These are phyloP conservation scores for Acanthacorydalis orientalis DNA, from an alignment of 2,888 invertebrate species.

Conservation along the genomic window DNA sequence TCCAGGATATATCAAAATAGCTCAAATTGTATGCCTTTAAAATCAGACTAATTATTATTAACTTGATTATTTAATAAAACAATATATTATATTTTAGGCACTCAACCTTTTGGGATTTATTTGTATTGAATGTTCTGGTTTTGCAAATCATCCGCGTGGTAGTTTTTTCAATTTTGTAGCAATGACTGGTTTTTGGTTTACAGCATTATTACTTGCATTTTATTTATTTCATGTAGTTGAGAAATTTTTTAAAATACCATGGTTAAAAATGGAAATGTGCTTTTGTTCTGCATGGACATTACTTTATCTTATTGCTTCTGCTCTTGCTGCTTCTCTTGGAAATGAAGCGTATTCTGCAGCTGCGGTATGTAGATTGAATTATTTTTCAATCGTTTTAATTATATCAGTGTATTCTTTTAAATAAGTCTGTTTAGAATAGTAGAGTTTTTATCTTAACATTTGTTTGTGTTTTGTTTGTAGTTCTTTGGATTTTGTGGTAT, in stretches of 20 bases:
- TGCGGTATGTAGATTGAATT: slow-evolving; percentile 39
- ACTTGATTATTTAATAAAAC: background rate
- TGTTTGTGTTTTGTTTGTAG: slow-evolving; percentile 31
- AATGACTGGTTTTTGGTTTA: slow-evolving; percentile 75
- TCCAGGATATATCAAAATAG: slow-evolving; percentile 60
- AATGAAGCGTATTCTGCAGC: slow-evolving; percentile 48
- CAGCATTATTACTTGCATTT: slow-evolving; percentile 56
- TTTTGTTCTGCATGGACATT: slow-evolving; percentile 59
- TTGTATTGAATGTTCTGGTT: slow-evolving; percentile 46
- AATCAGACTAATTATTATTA: no score
- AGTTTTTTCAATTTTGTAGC: slow-evolving; percentile 63
- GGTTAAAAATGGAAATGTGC: slow-evolving; percentile 66
- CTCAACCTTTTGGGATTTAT: slow-evolving; percentile 64
- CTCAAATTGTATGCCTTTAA: slow-evolving; percentile 49
- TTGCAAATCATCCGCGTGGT: slow-evolving; percentile 37
- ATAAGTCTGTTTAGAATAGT: no score
- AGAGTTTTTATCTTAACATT: background rate
- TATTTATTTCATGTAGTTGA: slow-evolving; percentile 79
- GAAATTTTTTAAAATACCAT: slow-evolving; percentile 69
- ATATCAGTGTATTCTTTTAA: background rate
- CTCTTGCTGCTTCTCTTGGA: slow-evolving; percentile 43
- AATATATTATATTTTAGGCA: slow-evolving; percentile 31
- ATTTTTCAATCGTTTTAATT: background rate
- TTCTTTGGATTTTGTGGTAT: slow-evolving; percentile 76
- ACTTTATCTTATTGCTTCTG: slow-evolving; percentile 59